Evolutionary conservation across 2,797 vertebrate genomes (phyloP).

Genomic region (Cynopterus sphinx): DNA sequence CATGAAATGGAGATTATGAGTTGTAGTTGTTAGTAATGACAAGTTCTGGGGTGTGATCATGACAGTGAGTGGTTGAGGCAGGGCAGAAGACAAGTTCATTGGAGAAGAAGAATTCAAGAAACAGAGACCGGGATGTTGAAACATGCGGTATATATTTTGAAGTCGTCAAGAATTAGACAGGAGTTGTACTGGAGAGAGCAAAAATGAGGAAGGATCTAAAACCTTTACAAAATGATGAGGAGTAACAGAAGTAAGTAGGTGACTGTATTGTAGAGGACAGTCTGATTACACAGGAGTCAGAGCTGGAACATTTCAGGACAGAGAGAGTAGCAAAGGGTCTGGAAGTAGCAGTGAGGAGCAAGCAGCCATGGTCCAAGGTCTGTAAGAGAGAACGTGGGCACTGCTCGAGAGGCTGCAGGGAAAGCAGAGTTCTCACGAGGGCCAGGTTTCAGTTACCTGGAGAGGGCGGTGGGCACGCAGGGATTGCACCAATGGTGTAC

Average conservation of each 20-base stretch:
- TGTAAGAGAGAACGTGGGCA: neutral
- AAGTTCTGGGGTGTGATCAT: neutral
- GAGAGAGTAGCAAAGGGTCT: neutral
- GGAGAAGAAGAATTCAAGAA: neutral
- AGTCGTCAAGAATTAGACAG: neutral
- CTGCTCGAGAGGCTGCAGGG: neutral
- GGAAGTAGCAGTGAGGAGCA: neutral
- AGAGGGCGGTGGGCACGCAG: accelerated
- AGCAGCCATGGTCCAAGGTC: neutral
- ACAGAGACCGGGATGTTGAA: neutral
- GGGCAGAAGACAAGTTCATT: neutral
- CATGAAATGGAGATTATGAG: accelerated
- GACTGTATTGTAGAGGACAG: neutral
- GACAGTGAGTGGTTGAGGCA: neutral
- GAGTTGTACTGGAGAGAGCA: neutral
- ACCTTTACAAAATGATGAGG: neutral
- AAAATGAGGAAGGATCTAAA: neutral
- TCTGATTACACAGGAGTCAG: neutral
- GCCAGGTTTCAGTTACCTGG: neutral
- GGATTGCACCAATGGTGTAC: neutral
- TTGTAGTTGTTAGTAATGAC: neutral
- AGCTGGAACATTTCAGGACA: neutral
- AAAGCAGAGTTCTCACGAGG: neutral
- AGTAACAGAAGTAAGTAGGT: neutral
- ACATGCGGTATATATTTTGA: neutral